Evolutionary conservation across 2,113 vertebrate genomes (phyloP).

Genomic region (Syngnathus floridae): DNA sequence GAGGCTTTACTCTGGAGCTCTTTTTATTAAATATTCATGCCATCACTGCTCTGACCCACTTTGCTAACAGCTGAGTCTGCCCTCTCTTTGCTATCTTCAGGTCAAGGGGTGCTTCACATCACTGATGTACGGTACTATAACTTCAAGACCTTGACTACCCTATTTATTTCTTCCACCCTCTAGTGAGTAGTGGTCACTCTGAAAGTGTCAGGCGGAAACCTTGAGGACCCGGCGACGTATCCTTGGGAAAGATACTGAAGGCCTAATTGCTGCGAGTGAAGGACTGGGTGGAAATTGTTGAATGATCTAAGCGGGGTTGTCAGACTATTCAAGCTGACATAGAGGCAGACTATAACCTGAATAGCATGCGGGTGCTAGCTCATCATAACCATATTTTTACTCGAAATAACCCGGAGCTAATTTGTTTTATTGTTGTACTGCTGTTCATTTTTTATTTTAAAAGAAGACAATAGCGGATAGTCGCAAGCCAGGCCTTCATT

Average conservation of each 20-base stretch:
- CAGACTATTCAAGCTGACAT: no score
- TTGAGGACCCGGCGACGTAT: not conserved
- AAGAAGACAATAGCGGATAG: conserved; percentile 31
- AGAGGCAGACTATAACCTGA: no score
- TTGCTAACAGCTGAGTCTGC: conserved; percentile 55
- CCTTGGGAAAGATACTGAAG: conserved; percentile 1
- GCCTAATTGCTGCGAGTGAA: not conserved
- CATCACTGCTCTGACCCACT: conserved; percentile 60
- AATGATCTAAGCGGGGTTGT: no score
- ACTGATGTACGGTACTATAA: conserved; percentile 20
- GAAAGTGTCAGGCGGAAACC: conserved; percentile 4
- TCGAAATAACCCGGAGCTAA: no score
- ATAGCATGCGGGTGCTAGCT: no score
- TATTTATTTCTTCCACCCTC: not conserved
- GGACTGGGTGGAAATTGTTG: not conserved
- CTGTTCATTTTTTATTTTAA: not conserved
- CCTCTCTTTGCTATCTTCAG: conserved; percentile 24
- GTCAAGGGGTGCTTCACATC: conserved; percentile 40
- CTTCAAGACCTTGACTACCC: conserved; percentile 21
- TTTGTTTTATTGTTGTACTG: no score
- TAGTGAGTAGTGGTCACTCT: not conserved
- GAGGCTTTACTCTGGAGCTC: conserved; percentile 39
- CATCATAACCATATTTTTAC: no score
- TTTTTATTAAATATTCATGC: conserved; percentile 60
- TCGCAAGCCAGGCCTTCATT: conserved; percentile 21